These are phyloP conservation scores for Barypeithes pellucidus DNA, from an alignment of 2,888 invertebrate genomes.

Conservation along the genomic window DNA sequence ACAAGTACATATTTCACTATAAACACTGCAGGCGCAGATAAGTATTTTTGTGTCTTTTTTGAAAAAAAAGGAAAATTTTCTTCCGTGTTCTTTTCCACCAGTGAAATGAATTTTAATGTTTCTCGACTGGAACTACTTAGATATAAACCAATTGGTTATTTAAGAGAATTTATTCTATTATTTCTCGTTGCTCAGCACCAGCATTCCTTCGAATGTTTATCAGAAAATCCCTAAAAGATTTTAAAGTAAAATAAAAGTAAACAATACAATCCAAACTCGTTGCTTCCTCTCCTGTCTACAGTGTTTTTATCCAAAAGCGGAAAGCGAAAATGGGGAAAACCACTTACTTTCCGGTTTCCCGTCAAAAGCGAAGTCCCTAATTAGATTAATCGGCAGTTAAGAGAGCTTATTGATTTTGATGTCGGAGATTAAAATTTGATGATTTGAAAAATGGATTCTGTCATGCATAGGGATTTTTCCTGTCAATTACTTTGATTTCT, in stretches of 20 bases:
- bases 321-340: conserved; percentile 42
- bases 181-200: no score
- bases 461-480: neutral
- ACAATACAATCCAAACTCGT: conserved; percentile 3
- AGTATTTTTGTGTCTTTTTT: no score
- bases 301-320: conserved; percentile 19
- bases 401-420: conserved; percentile 33
- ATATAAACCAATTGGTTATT: no score
- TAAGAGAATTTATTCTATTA: no score
- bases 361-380: conserved; percentile 44
- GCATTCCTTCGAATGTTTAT: no score
- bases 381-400: conserved; percentile 48
- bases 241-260: neutral
- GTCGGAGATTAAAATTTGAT: neutral
- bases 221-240: neutral
- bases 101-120: no score
- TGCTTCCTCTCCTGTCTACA: conserved; percentile 7
- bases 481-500: neutral
- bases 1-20: no score
- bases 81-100: no score
- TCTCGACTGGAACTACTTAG: no score
- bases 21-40: no score
- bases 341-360: conserved; percentile 46
- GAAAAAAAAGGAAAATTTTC: no score
- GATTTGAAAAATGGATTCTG: conserved; percentile 7